Percentiles rank a stretch among this genome's conserved stretches.
These are phyloP conservation scores for Callipepla squamata DNA, from an alignment of 2,113 vertebrate genomes.

Conservation along the genomic window DNA sequence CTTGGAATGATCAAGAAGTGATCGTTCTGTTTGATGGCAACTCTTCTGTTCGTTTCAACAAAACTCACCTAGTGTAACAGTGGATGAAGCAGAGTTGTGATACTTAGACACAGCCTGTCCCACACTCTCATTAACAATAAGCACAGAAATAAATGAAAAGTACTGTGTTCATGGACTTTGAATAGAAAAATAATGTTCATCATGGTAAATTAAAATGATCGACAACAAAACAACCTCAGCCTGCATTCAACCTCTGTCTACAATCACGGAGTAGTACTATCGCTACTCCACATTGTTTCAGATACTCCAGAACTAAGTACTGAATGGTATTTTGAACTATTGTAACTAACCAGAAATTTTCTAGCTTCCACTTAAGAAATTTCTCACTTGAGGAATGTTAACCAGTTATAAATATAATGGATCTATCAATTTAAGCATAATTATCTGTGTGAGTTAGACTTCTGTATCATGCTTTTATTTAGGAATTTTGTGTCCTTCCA, in stretches of 20 bases:
- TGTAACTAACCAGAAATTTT: constrained; percentile 43
- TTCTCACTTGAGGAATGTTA: constrained; percentile 32
- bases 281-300: constrained; percentile 18
- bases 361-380: constrained; percentile 27
- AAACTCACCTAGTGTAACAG: neutral
- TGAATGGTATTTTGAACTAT: constrained; percentile 20
- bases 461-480: neutral
- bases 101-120: neutral
- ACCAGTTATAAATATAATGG: neutral
- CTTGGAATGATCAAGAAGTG: neutral
- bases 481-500: neutral
- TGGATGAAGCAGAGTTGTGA: neutral
- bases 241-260: constrained; percentile 43
- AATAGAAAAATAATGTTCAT: constrained; percentile 31
- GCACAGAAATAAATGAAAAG: constrained; percentile 13
- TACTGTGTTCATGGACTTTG: constrained; percentile 4
- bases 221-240: constrained; percentile 53
- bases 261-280: neutral
- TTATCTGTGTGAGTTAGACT: neutral
- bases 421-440: constrained; percentile 10
- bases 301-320: constrained; percentile 15
- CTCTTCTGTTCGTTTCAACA: neutral
- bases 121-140: neutral
- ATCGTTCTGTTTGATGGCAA: neutral
- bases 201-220: constrained; percentile 41